Percentiles rank a stretch among this genome's conserved stretches.
Evolutionary conservation across 1,140 invertebrate genomes (phyloP).

Genomic region (Zaprionus davidi): DNA sequence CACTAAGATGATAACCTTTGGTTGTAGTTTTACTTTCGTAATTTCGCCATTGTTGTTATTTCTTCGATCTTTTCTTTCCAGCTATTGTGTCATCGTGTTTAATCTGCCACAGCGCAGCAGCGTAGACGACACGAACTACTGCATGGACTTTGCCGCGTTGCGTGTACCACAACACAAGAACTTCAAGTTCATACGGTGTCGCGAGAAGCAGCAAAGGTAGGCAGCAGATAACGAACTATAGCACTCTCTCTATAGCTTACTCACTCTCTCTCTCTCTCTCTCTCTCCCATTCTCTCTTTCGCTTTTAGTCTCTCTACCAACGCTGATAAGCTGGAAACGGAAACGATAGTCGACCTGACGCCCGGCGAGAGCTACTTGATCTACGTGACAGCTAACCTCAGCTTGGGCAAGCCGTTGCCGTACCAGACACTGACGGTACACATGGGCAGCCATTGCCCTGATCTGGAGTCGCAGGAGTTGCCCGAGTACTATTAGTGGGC

Average conservation of each 20-base stretch:
- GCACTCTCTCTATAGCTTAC: neutral
- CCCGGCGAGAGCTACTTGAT: slow-evolving; percentile 78
- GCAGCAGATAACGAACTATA: neutral
- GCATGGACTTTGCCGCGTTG: slow-evolving; percentile 76
- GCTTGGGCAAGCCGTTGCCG: slow-evolving; percentile 72
- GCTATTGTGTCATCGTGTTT: slow-evolving; percentile 83
- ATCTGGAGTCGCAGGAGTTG: slow-evolving; percentile 66
- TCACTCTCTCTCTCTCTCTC: neutral
- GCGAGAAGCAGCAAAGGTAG: slow-evolving; percentile 67
- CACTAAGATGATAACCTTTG: too few species aligned
- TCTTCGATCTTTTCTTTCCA: slow-evolving; percentile 12
- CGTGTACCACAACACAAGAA: slow-evolving; percentile 68
- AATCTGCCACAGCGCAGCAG: slow-evolving; percentile 76
- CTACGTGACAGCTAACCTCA: slow-evolving; percentile 80
- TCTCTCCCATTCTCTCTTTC: neutral
- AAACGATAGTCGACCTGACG: slow-evolving; percentile 70
- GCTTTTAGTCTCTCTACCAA: slow-evolving; percentile 5
- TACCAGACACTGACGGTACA: slow-evolving; percentile 76
- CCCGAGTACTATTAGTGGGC: slow-evolving; percentile 64
- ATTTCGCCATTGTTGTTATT: too few species aligned
- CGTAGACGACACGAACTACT: slow-evolving; percentile 78
- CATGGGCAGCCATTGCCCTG: slow-evolving; percentile 68
- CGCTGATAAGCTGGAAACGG: slow-evolving; percentile 72
- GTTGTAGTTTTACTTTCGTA: too few species aligned
- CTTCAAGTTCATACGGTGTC: slow-evolving; percentile 73